phyloP scores from a whole-genome alignment of 2,113 vertebrate genomes.

The Siniperca chuatsi region DNA sequence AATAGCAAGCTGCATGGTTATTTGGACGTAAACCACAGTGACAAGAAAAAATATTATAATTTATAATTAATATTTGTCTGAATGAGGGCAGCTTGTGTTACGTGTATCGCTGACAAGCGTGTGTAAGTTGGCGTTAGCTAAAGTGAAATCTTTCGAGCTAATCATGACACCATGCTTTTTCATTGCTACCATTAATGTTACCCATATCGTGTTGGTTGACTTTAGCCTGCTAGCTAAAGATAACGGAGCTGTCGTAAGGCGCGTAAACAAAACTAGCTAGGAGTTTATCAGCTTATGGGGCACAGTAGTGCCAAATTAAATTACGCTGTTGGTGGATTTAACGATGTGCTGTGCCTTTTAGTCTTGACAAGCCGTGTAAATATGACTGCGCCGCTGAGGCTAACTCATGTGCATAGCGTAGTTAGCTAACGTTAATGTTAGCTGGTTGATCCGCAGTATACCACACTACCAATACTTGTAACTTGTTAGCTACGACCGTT shows the following conservation, averaged over 20 bases:
- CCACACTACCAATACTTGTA: neutral
- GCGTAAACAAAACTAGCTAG: neutral
- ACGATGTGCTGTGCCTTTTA: neutral
- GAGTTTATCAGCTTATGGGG: neutral
- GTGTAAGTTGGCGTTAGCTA: neutral
- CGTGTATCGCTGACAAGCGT: neutral
- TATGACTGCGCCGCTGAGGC: slow-evolving; percentile 31
- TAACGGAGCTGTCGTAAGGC: neutral
- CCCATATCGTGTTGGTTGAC: slow-evolving; percentile 25
- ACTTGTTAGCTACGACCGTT: neutral
- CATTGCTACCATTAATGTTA: slow-evolving; percentile 48
- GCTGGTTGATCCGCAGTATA: slow-evolving; percentile 24
- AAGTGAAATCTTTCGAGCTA: slow-evolving; percentile 23
- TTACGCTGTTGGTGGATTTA: neutral
- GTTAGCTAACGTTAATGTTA: slow-evolving; percentile 47
- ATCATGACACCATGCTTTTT: slow-evolving; percentile 65
- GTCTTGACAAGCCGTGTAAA: neutral
- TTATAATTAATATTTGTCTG: neutral
- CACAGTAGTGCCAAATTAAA: neutral
- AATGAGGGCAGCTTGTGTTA: neutral
- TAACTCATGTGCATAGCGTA: slow-evolving; percentile 68
- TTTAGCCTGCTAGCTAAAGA: slow-evolving; percentile 52
- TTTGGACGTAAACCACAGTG: neutral
- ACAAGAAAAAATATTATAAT: neutral
- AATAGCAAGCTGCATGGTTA: neutral